Conservation (phyloP, 2,888 invertebrate species). For the Chydorus sphaericus region DNA sequence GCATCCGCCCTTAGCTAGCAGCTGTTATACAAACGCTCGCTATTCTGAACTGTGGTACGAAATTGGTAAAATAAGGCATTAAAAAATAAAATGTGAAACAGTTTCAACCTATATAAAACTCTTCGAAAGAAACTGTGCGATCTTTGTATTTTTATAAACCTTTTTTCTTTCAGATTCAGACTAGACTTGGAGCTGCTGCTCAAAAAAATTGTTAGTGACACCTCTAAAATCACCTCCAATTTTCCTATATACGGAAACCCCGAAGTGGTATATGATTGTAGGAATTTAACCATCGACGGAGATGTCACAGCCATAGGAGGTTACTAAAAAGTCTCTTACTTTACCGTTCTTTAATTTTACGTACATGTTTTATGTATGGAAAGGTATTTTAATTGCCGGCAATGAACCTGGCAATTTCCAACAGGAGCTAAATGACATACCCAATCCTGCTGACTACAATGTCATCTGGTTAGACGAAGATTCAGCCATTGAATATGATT, state of each 20-base stretch:
- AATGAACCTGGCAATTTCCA: constrained; percentile 18
- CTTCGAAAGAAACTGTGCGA: neutral
- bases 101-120: too few relatives aligned
- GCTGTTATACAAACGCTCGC: constrained; percentile 15
- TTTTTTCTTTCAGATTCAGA: constrained; percentile 16
- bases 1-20: constrained; percentile 14
- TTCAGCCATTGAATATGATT: constrained; percentile 19
- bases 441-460: constrained; percentile 17
- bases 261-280: constrained; percentile 13
- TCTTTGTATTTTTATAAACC: too few relatives aligned
- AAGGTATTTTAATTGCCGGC: constrained; percentile 10
- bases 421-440: constrained; percentile 15
- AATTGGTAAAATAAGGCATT: constrained; percentile 18
- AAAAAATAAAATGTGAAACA: too few relatives aligned
- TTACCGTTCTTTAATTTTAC: too few relatives aligned
- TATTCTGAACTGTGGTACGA: constrained; percentile 18
- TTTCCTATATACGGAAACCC: constrained; percentile 4
- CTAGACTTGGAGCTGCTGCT: constrained; percentile 18
- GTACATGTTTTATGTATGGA: neutral
- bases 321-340: too few relatives aligned
- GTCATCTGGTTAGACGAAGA: constrained; percentile 19
- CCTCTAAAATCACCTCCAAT: constrained; percentile 15
- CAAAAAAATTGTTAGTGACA: constrained; percentile 18
- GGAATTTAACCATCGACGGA: constrained; percentile 6
- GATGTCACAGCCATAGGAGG: too few relatives aligned